Evolutionary conservation across 2,888 invertebrate species (phyloP).

Genomic region (Drosophila atripex): DNA sequence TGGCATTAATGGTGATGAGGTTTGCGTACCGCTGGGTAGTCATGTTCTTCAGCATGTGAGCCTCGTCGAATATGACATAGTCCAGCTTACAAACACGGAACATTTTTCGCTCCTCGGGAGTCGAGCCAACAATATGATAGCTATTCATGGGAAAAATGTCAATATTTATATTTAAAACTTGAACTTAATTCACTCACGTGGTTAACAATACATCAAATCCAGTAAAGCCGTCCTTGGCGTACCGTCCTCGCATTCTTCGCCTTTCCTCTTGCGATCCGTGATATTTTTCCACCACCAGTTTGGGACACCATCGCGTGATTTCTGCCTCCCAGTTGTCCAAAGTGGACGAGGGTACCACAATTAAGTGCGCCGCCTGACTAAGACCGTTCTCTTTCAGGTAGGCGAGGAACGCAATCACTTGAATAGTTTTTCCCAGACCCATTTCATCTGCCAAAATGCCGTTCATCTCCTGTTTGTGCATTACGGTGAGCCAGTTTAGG

Average conservation of each 20-base stretch:
- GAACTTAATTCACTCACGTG: slow-evolving; percentile 87
- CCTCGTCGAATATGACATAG: slow-evolving; percentile 98
- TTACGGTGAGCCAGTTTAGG: slow-evolving; percentile 95
- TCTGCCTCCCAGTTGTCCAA: slow-evolving; percentile 95
- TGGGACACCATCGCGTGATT: slow-evolving; percentile 90
- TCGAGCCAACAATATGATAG: slow-evolving; percentile 86
- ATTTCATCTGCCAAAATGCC: slow-evolving; percentile 99
- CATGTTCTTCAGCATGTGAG: slow-evolving; percentile 99
- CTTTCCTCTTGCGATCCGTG: slow-evolving; percentile 95
- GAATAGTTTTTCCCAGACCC: slow-evolving; percentile 97
- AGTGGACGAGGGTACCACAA: slow-evolving; percentile 98
- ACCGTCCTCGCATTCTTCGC: slow-evolving; percentile 89
- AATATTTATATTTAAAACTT: not conserved
- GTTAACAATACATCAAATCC: slow-evolving; percentile 94
- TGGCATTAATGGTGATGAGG: slow-evolving; percentile 94
- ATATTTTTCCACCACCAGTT: slow-evolving; percentile 92
- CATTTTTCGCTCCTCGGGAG: slow-evolving; percentile 94
- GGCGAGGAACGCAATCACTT: slow-evolving; percentile 95
- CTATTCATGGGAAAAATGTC: slow-evolving; percentile 48
- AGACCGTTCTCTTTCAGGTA: slow-evolving; percentile 92
- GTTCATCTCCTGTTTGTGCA: slow-evolving; percentile 94
- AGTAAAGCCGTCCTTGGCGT: slow-evolving; percentile 89
- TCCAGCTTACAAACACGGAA: slow-evolving; percentile 95
- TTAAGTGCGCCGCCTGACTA: slow-evolving; percentile 91
- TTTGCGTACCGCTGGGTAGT: slow-evolving; percentile 95